phyloP scores from a whole-genome alignment of 2,797 vertebrate genomes.

The Oreonectes daqikongensis region DNA sequence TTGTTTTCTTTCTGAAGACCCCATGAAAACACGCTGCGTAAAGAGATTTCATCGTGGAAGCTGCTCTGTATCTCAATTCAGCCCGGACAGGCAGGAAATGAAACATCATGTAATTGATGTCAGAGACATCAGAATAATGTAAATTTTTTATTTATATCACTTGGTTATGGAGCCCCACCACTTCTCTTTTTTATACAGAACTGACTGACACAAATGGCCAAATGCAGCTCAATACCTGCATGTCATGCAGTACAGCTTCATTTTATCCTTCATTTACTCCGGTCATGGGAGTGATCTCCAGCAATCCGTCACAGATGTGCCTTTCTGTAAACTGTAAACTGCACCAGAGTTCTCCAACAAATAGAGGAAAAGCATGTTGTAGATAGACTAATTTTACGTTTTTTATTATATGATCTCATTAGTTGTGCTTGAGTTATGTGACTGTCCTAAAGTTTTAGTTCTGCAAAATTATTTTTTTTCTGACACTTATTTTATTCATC shows the following conservation, averaged over 20 bases:
- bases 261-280: neutral
- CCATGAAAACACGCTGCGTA: neutral
- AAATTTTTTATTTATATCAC: neutral
- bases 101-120: slow-evolving; percentile 23
- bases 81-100: neutral
- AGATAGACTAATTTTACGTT: neutral
- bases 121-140: neutral
- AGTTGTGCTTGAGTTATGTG: neutral
- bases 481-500: neutral
- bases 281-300: neutral
- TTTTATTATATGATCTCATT: neutral
- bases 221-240: slow-evolving; percentile 9
- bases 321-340: neutral
- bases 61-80: neutral
- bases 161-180: neutral
- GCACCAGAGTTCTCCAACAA: neutral
- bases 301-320: neutral
- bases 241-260: neutral
- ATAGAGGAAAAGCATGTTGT: neutral
- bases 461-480: neutral
- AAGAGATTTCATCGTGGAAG: neutral
- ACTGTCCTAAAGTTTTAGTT: neutral
- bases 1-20: no score
- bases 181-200: neutral
- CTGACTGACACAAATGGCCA: slow-evolving; percentile 19